Conservation (phyloP, 2,888 invertebrate genomes). For the Hedychridium roseum region DNA sequence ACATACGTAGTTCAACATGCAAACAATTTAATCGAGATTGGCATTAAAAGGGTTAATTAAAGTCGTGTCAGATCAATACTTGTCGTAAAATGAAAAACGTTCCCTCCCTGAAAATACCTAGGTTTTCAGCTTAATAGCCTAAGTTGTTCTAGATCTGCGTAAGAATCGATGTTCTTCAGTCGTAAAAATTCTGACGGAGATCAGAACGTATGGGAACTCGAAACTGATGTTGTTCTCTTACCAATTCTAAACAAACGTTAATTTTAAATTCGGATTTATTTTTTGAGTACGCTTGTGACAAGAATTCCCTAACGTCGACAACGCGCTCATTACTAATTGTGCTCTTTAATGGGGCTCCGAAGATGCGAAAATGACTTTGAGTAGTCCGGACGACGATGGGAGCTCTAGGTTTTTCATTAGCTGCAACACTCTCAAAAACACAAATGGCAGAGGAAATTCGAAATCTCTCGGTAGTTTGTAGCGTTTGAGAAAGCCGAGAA, state of each 20-base stretch:
- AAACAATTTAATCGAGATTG: constrained; percentile 24
- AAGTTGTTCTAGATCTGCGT: constrained; percentile 19
- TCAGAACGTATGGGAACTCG: constrained; percentile 15
- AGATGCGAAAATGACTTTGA: constrained; percentile 22
- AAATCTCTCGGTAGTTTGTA: constrained; percentile 15
- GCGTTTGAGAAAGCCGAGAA: constrained; percentile 24
- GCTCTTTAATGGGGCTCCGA: constrained; percentile 13
- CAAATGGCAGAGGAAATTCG: constrained; percentile 8
- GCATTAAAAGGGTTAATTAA: constrained; percentile 35
- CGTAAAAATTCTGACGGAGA: constrained; percentile 8
- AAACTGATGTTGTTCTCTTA: constrained; percentile 1
- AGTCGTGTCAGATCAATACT: constrained; percentile 26
- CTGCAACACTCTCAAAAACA: constrained; percentile 16
- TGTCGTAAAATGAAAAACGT: constrained; percentile 20
- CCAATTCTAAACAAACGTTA: too few relatives aligned
- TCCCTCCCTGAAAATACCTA: constrained; percentile 27
- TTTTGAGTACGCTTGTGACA: constrained; percentile 2
- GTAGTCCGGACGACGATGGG: constrained; percentile 8
- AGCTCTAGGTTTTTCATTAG: constrained; percentile 15
- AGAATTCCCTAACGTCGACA: constrained; percentile 5
- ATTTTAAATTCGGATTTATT: constrained; percentile 26
- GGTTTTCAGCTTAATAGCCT: constrained; percentile 24
- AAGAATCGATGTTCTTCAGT: constrained; percentile 15
- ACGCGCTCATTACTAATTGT: constrained; percentile 12
- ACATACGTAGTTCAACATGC: too few relatives aligned